Percentiles rank a stretch among this genome's conserved stretches.
Evolutionary conservation across 1,140 invertebrate species (phyloP).

Genomic region (Drosophila watanabei): DNA sequence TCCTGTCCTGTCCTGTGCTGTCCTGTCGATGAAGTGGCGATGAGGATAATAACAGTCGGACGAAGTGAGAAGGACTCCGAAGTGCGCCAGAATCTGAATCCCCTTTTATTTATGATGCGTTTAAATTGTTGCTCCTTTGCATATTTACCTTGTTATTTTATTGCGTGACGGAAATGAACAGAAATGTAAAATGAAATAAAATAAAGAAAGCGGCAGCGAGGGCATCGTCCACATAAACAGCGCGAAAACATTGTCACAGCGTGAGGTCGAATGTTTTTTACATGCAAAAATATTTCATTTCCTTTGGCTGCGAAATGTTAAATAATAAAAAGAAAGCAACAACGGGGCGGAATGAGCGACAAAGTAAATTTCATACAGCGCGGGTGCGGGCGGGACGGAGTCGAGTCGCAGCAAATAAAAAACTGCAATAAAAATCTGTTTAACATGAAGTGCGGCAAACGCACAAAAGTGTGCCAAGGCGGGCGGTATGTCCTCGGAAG

Average conservation of each 20-base stretch:
- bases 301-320: conserved; percentile 77
- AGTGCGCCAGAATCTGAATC: conserved; percentile 21
- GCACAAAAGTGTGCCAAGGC: conserved; percentile 58
- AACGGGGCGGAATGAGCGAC: conserved; percentile 54
- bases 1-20: no score
- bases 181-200: conserved; percentile 73
- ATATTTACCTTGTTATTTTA: conserved; percentile 82
- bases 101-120: conserved; percentile 66
- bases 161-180: conserved; percentile 76
- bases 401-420: conserved; percentile 66
- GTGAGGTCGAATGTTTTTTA: conserved; percentile 79
- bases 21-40: conserved; percentile 12
- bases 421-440: conserved; percentile 82
- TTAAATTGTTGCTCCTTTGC: conserved; percentile 68
- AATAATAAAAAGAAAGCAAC: conserved; percentile 68
- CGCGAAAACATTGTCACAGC: conserved; percentile 79
- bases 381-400: neutral
- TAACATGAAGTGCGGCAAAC: conserved; percentile 72
- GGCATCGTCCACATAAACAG: conserved; percentile 66
- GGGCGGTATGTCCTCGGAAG: conserved; percentile 26
- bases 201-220: conserved; percentile 37
- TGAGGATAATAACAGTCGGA: conserved; percentile 18
- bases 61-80: conserved; percentile 21
- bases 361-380: conserved; percentile 66
- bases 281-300: conserved; percentile 84